Evolutionary conservation across 2,113 vertebrate species (phyloP), one percentile per base, ranked within the genome.

Genomic region (Bostrychus sinensis): DNA sequence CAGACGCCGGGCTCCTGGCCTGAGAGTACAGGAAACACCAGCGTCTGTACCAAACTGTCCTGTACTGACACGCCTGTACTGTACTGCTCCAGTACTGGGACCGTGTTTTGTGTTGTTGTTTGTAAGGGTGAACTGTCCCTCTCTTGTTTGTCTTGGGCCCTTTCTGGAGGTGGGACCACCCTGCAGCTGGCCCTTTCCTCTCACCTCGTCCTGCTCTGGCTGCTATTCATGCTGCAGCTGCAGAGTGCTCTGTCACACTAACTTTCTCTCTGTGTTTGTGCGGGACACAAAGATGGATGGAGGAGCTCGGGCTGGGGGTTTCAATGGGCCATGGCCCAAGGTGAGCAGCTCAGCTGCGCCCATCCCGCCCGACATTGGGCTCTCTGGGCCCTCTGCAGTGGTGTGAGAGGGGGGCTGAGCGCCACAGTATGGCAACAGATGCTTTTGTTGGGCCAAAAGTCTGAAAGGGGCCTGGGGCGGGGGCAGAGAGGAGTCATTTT

Each of bases 361-460:
- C 69, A 76, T 75, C 85, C 67, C 82, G 61, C 12, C 45, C 45
- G 13, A 3, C 48, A 7, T 70, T 77, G 79, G 72, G 77, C 83
- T 77, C 83, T 75, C 80, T 82, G 72, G 67, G 67, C 55, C 57
- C 77, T 62, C 66, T 70, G 74, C 63, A 28, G 80, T 54, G 79
- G 77, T 72, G 77, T 80, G 28, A 46, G 91, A 94, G 87, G 80
- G 88, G 86, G 83, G 77, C 90, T 95, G 94, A 97, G 95, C 94
- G 94, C 93, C 95, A 93, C 96, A 98, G 97, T 99, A 98, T 99
- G 96, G 97, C 95, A 98, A 99, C 97, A 98, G 97, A 98, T 99
- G 97, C 96, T 98, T 99, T 98, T 97, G 96, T 99, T 98, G 94
- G 90, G 91, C 94, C 87, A 93, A 93, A 96, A 96, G 96, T 95